Evolutionary conservation across 2,113 vertebrate genomes (phyloP), one percentile per base, ranked within the genome.

Genomic region (Trogon surrucura): DNA sequence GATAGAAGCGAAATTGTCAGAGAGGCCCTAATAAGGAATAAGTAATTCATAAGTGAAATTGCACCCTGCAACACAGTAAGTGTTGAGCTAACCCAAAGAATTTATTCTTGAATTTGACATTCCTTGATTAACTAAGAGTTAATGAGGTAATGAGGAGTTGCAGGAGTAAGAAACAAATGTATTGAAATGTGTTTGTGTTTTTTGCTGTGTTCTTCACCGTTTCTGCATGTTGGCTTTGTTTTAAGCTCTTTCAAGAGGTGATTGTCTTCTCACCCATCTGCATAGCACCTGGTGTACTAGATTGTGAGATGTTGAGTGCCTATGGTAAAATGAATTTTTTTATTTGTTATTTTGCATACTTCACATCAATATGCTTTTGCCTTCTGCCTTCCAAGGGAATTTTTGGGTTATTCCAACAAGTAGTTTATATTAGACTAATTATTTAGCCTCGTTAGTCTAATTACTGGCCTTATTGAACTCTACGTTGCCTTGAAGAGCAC

Each of bases 391-490:
- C 80, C 80, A 91, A 74, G 26, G n/a, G 44, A 62, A 50, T 53
- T 88, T 91, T 95, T 71, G 34, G 26, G 60, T 85, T 92, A 85
- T 86, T 91, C 65, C 53, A 83, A 73, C 13, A 73, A 47, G 56
- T 70, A 70, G 38, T 83, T 97, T 78, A 78, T 88, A 83, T 92
- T 92, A 92, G 64, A 56, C 65, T 64, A 80, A 86, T 91, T 91
- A 62, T 95, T 94, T 95, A 92, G 20, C 58, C 20, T 80, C 21
- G 50, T 90, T 83, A 86, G 64, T 30, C 20, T 80, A 92, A 88
- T 78, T 91, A 58, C 80, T 92, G 78, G 16, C 48, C 32, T 74
- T 78, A 54, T 18, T 70, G 30, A 84, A 89, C 88, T 88, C 53
- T 57, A 50, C 2, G 1, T 85, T 92, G 41, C 67, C 62, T 75